Conservation (phyloP, 2,888 invertebrate genomes). For the Lasioglossum malachurum region DNA sequence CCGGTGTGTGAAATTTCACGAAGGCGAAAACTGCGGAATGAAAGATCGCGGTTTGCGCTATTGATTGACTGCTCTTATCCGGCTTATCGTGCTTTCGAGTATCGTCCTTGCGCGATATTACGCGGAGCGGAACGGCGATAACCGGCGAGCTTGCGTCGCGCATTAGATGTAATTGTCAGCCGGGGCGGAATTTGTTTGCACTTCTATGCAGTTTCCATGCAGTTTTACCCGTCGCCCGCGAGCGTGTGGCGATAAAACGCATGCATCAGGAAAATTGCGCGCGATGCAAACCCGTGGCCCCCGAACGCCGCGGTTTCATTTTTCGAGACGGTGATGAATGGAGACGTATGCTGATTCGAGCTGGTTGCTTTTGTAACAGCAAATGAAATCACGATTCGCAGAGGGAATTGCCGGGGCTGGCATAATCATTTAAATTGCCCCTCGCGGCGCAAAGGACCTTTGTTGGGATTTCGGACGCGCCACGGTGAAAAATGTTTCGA, state of each 20-base stretch:
- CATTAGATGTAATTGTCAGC: conserved; percentile 23
- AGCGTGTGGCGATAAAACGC: background rate
- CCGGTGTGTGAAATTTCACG: background rate
- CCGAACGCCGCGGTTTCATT: background rate
- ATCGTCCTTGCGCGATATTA: conserved; percentile 39
- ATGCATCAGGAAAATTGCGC: conserved; percentile 23
- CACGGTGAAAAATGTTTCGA: background rate
- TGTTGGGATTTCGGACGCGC: background rate
- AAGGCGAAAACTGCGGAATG: background rate
- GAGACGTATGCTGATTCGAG: conserved; percentile 3
- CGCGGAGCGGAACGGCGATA: conserved; percentile 20
- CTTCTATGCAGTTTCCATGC: conserved; percentile 10
- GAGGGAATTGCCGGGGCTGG: background rate
- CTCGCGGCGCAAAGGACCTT: background rate
- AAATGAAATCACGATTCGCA: background rate
- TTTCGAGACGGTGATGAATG: conserved; percentile 16
- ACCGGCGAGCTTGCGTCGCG: background rate
- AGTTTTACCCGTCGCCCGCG: background rate
- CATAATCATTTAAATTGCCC: background rate
- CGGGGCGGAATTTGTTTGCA: conserved; percentile 14
- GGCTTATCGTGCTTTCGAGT: conserved; percentile 37
- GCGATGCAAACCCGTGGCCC: background rate
- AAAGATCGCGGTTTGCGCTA: conserved; percentile 46
- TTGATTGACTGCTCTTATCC: conserved; percentile 59
- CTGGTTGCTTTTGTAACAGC: background rate